phyloP scores from a whole-genome alignment of 2,113 vertebrate species.

The Python bivittatus region DNA sequence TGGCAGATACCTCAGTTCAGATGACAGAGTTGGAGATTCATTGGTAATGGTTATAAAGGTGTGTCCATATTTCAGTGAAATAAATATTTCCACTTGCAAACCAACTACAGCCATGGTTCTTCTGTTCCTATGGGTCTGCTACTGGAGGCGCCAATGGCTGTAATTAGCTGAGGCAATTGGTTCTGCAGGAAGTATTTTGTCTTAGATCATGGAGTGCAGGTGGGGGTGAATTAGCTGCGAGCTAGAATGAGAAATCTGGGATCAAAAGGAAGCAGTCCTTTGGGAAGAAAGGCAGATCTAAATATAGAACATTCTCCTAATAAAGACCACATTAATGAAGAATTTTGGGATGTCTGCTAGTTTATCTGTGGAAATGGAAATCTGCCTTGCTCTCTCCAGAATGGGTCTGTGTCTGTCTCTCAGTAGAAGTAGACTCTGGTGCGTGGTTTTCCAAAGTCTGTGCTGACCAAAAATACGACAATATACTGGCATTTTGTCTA shows the following conservation, averaged over 20 bases:
- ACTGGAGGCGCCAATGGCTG: slow-evolving; percentile 23
- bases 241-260: slow-evolving; percentile 24
- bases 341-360: neutral
- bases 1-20: slow-evolving; percentile 5
- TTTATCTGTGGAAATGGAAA: neutral
- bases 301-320: neutral
- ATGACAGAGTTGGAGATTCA: slow-evolving; percentile 7
- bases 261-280: neutral
- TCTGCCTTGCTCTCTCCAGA: neutral
- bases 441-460: neutral
- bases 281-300: neutral
- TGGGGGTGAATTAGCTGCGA: slow-evolving; percentile 15
- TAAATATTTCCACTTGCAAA: slow-evolving; percentile 17
- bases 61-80: neutral
- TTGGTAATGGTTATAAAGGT: slow-evolving; percentile 3
- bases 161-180: slow-evolving; percentile 37
- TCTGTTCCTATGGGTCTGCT: slow-evolving; percentile 18
- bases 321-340: neutral
- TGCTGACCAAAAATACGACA: neutral
- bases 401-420: neutral
- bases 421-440: neutral
- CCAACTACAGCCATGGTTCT: neutral
- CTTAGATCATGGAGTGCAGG: slow-evolving; percentile 32
- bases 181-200: slow-evolving; percentile 31
- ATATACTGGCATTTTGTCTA: neutral